Conservation (phyloP, 53 echinoderm and acorn worm genomes). For the Glandiceps talaboti region DNA sequence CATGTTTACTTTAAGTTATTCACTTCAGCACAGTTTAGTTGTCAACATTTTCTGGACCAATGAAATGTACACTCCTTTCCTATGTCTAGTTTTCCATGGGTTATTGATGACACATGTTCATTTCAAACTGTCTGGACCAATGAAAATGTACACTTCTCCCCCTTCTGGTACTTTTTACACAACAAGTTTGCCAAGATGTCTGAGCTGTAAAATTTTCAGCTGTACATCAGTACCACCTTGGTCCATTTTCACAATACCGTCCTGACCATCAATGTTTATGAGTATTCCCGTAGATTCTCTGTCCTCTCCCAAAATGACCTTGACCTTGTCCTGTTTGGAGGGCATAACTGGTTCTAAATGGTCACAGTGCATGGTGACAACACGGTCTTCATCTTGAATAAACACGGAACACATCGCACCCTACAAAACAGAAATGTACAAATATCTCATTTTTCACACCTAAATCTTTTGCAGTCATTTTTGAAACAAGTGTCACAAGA, state of each 20-base stretch:
- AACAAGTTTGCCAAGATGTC: slow-evolving; percentile 54
- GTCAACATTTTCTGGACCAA: too few relatives aligned
- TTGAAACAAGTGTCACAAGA: too few relatives aligned
- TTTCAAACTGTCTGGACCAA: too few relatives aligned
- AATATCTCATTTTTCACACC: too few relatives aligned
- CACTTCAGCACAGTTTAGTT: too few relatives aligned
- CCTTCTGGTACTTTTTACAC: too few relatives aligned
- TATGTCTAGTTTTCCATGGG: too few relatives aligned
- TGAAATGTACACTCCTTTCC: too few relatives aligned
- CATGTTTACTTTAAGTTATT: too few relatives aligned
- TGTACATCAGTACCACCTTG: slow-evolving; percentile 49
- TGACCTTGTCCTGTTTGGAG: slow-evolving; percentile 87
- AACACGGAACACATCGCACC: slow-evolving; percentile 72
- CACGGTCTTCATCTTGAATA: slow-evolving; percentile 71
- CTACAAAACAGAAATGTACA: slow-evolving; percentile 7
- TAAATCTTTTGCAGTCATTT: too few relatives aligned
- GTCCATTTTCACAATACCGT: slow-evolving; percentile 98
- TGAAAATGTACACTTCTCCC: too few relatives aligned
- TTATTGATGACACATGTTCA: too few relatives aligned
- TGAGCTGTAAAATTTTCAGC: slow-evolving; percentile 57
- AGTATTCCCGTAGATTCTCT: slow-evolving; percentile 86
- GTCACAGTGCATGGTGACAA: slow-evolving; percentile 46
- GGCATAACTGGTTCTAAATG: slow-evolving; percentile 88
- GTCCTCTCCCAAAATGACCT: slow-evolving; percentile 89
- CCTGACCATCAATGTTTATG: slow-evolving; percentile 95